Evolutionary conservation across 2,888 invertebrate species (phyloP), one percentile per base, ranked within the genome.

Genomic region (Spodoptera picta): DNA sequence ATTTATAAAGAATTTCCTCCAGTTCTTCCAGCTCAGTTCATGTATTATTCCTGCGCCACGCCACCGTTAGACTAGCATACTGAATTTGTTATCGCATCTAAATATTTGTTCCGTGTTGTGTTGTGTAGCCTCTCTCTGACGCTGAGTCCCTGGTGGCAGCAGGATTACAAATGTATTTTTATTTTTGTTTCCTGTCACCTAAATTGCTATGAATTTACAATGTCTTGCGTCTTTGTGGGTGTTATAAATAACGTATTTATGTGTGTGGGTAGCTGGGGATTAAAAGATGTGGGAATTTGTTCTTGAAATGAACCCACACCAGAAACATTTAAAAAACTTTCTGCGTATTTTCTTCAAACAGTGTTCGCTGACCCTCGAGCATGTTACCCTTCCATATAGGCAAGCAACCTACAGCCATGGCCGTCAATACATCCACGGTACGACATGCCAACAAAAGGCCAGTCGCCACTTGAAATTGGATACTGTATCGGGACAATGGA

Each of bases 1-100:
- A 80, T 80, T 64, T 76, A 73, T 79, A 73, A 79, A 73, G 63
- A 31, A 73, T 53, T 60, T 59, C 65, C 67, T 66, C 60, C 46
- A 62, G 58, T 55, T 48, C 72, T 71, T 60, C 65, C 80, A 62
- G 59, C 56, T 51, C 61, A 59, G 61, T 77, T 80, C 78, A 80
- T 79, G 73, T 81, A 79, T 79, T 79, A 79, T 79, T 79, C 79
- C 36, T 53, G 2, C 50, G 56, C 68, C 62, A 66, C 71, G 77
- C 73, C 69, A 73, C 59, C 57, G 72, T 75, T 71, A 73, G 67
- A 47, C 72, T 70, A 58, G 75, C 69, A 65, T 64, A 68, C 69
- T 79, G 79, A 79, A 81, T 81, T 72, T 73, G 71, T 79, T 78
- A 78, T 73, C 51, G 55, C 64, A 52, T 81, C 79, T 79, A 80